Evolutionary conservation across 2,797 vertebrate species (phyloP).

Genomic region (Gymnopithys bicolor): DNA sequence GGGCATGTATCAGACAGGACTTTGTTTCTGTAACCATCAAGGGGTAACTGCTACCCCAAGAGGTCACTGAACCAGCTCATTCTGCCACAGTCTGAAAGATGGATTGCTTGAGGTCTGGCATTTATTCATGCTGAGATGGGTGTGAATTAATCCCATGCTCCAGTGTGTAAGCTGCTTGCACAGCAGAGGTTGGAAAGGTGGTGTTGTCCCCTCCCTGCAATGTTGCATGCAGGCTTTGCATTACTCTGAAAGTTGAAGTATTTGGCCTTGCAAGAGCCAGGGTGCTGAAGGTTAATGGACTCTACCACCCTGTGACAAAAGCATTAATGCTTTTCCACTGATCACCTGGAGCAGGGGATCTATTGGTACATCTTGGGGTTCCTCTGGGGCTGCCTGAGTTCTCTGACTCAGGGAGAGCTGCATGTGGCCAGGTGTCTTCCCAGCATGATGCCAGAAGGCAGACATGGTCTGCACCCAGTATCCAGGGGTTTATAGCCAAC

Average conservation of each 20-base stretch:
- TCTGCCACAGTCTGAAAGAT: slow-evolving; percentile 1
- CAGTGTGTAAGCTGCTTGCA: not conserved
- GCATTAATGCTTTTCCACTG: not conserved
- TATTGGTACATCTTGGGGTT: not conserved
- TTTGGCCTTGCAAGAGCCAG: not conserved
- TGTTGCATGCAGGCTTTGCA: not conserved
- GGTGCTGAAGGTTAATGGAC: not conserved
- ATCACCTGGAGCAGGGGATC: not conserved
- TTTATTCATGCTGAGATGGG: not conserved
- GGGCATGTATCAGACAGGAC: not conserved
- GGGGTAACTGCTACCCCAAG: not conserved
- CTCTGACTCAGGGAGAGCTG: not conserved
- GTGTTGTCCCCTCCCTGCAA: rapidly evolving
- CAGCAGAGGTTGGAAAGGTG: not conserved
- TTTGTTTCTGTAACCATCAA: slow-evolving; percentile 25
- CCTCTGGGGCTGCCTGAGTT: not conserved
- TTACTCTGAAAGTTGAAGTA: not conserved
- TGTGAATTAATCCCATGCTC: not conserved
- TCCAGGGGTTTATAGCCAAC: not conserved
- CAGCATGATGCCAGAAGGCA: not conserved
- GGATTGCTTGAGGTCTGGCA: slow-evolving; percentile 3
- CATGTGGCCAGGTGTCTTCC: not conserved
- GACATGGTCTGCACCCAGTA: not conserved
- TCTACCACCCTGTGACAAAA: not conserved
- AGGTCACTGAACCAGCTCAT: slow-evolving; percentile 18